Evolutionary conservation across 2,888 invertebrate species (phyloP).

Genomic region (Noctua fimbriata): DNA sequence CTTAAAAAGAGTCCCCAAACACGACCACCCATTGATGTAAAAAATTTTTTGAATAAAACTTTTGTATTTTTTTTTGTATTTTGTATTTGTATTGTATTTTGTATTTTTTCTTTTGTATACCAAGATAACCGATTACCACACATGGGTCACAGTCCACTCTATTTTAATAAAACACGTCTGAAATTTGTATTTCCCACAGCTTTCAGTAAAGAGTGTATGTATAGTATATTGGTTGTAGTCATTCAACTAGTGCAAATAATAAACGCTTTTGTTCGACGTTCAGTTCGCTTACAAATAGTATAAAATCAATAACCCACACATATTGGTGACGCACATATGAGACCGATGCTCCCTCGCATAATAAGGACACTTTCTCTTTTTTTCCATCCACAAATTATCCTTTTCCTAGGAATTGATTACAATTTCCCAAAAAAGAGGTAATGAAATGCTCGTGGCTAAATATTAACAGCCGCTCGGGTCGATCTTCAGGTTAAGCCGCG

Average conservation of each 20-base stretch:
- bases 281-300: constrained; percentile 2
- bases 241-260: not conserved
- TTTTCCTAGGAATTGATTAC: not conserved
- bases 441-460: not conserved
- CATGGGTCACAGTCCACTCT: not conserved
- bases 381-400: not conserved
- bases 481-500: not conserved
- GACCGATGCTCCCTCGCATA: not conserved
- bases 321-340: constrained; percentile 7
- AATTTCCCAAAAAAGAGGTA: not conserved
- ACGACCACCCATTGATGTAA: too few species aligned
- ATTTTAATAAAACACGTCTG: not conserved
- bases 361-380: constrained; percentile 1
- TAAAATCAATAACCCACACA: constrained; percentile 38
- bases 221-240: not conserved
- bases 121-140: too few species aligned
- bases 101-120: too few species aligned
- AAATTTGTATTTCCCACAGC: not conserved
- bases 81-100: too few species aligned
- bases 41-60: too few species aligned
- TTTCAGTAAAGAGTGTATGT: not conserved
- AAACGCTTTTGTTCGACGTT: not conserved
- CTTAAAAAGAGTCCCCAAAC: too few species aligned
- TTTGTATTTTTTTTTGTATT: too few species aligned
- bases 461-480: not conserved